These are phyloP conservation scores for Cladopsammia gracilis DNA, from an alignment of 64 coral and sea anemone genomes.

Conservation along the genomic window DNA sequence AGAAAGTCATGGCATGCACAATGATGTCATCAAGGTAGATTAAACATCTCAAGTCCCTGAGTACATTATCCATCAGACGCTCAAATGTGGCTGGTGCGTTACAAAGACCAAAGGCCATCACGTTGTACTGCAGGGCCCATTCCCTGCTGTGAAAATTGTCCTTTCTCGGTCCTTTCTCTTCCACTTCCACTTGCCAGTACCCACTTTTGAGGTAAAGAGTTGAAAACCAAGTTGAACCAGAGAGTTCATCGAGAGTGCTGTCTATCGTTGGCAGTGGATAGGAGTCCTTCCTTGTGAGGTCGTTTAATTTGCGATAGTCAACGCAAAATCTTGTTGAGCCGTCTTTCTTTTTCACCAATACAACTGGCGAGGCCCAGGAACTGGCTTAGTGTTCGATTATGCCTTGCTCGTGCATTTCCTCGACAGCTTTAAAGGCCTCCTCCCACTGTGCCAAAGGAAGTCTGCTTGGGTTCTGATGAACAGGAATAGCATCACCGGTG, in stretches of 20 bases:
- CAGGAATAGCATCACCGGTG: slow-evolving; percentile 13
- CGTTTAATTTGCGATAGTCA: slow-evolving; percentile 60
- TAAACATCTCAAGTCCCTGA: slow-evolving; percentile 18
- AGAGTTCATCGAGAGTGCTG: slow-evolving; percentile 15
- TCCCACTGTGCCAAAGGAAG: slow-evolving; percentile 29
- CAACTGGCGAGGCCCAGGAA: slow-evolving; percentile 51
- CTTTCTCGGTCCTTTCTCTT: slow-evolving; percentile 41
- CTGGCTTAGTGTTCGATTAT: slow-evolving; percentile 69
- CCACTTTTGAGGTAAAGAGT: slow-evolving; percentile 28
- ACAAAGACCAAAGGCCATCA: slow-evolving; percentile 57
- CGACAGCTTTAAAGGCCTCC: slow-evolving; percentile 47
- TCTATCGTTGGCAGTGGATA: slow-evolving; percentile 39
- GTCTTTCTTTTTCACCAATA: slow-evolving; percentile 79
- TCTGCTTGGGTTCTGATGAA: slow-evolving; percentile 35
- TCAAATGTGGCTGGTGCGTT: slow-evolving; percentile 55
- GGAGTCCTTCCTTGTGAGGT: slow-evolving; percentile 49
- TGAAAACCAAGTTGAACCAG: slow-evolving; percentile 33
- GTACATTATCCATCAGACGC: slow-evolving; percentile 7
- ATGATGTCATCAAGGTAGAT: slow-evolving; percentile 45
- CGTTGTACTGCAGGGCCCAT: slow-evolving; percentile 19
- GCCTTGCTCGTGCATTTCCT: slow-evolving; percentile 46
- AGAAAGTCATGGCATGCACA: slow-evolving; percentile 28
- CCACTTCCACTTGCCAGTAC: slow-evolving; percentile 60
- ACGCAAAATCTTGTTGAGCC: slow-evolving; percentile 71
- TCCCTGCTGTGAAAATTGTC: slow-evolving; percentile 21